Evolutionary conservation across 2,888 invertebrate genomes (phyloP).

Genomic region (Nymphalis urticae): DNA sequence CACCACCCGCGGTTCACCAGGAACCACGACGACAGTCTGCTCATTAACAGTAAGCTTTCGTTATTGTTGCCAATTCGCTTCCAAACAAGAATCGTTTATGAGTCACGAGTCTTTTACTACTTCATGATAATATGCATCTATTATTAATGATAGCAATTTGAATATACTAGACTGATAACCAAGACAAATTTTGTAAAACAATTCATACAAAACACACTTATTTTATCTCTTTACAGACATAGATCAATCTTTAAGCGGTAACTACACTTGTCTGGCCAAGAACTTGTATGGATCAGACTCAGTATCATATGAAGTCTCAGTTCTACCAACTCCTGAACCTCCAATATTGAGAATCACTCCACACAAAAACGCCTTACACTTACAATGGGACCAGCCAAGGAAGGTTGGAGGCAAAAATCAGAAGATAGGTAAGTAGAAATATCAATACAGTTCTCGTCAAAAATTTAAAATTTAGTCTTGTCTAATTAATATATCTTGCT

Average conservation of each 20-base stretch:
- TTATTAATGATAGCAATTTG: too few relatives aligned
- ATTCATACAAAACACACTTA: neutral
- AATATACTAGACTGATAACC: too few relatives aligned
- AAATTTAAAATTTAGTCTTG: neutral
- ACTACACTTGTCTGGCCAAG: constrained; percentile 90
- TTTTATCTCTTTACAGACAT: constrained; percentile 77
- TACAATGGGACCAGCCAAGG: constrained; percentile 84
- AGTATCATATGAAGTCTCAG: constrained; percentile 88
- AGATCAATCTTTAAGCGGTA: constrained; percentile 87
- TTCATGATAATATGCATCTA: too few relatives aligned
- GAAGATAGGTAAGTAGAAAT: constrained; percentile 67
- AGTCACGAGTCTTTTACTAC: too few relatives aligned
- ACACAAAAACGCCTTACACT: constrained; percentile 69
- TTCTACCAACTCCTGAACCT: constrained; percentile 87
- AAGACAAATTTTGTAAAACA: neutral
- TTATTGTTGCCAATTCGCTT: neutral
- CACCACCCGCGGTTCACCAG: constrained; percentile 56
- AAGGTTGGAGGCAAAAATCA: constrained; percentile 56
- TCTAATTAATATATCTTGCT: too few relatives aligned
- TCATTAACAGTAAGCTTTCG: constrained; percentile 51
- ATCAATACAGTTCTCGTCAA: neutral
- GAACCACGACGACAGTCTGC: constrained; percentile 54
- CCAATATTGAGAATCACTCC: constrained; percentile 82
- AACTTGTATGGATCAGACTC: constrained; percentile 93
- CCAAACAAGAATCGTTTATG: too few relatives aligned